Evolutionary conservation across 2,888 invertebrate species (phyloP), one percentile per base, ranked within the genome.

Genomic region (Sesia apiformis): DNA sequence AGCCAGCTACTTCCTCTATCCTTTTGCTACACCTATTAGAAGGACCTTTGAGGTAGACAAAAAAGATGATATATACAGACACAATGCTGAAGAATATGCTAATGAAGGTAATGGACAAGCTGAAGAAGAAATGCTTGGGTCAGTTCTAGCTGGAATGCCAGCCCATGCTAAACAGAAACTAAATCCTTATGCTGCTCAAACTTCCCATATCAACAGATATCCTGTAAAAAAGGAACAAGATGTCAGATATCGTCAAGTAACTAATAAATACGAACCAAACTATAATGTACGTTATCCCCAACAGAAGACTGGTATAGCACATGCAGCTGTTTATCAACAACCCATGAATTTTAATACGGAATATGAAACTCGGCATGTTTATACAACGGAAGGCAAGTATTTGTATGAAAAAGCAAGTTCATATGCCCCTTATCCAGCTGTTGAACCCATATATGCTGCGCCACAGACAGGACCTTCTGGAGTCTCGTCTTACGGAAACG

Each of bases 41-140:
- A 85, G 94, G 60, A 93, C 92, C 4, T 93, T 93, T 63, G 93
- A 93, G 58, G 88, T 92, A 8, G 93, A 93, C 58, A 87, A 92
- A 53, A 91, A 90, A 67, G 93, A 93, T 71, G 92, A 92, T 60
- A 78, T 91, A 51, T 93, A 93, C 65, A 93, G 92, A 70, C 93
- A 94, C 65, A 93, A 93, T 64, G 89, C 91, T 49, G 93, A 94
- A 65, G 92, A 93, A 63, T 94, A 94, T 61, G 91, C 91, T 3
- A 91, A 90, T 52, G 91, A 91, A 51, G 92, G 91, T 40, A 93
- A 92, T 52, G 94, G 94, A 0, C 93, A 94, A 71, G 92, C 92
- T 5, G 95, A 95, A 76, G 95, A 95, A 78, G 94, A 94, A 72
- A 93, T 94, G 69, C 90, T 95, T 40, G 93, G 94, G 7, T 94